Evolutionary conservation across 2,113 vertebrate genomes (phyloP), one percentile per base, ranked within the genome.

Genomic region (Gila orcuttii): DNA sequence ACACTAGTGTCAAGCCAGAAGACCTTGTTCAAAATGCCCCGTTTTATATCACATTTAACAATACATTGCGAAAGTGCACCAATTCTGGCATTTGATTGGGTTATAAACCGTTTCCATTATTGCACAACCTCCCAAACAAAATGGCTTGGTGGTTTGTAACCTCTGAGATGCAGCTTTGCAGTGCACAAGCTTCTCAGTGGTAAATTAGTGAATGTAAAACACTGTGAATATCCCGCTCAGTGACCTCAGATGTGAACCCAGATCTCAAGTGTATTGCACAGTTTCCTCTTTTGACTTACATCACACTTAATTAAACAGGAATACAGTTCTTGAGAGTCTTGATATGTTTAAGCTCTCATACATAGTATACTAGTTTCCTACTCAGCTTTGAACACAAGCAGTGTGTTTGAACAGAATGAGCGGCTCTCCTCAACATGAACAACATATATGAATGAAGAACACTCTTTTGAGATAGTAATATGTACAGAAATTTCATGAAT

Each of bases 201-300:
- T 81, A 50, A 66, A 66, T 64, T 19, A 50, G 39, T 39, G 39
- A 39, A 1, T 39, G 39, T 39, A 7, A 39, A 10, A 8, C 25
- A 17, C 15, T 45, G 75, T 3, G 39, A 25, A 79, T 39, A 6
- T 28, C 59, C 36, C 77, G 23, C 57, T 42, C 6, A 39, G 33
- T 79, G 31, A 78, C 21, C 50, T 66, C 15, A 1, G 21, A 62
- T 55, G 11, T 33, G 62, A 39, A 25, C 31, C 31, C 76, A 77
- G 17, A 39, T 69, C 80, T 84, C 75, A 42, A 60, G 57, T 68
- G 25, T 33, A 57, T 62, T 80, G 78, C 66, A 81, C 36, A 81
- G 47, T 55, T 84, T 86, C 76, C 81, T 84, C 33, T 73, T 69
- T 39, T 76, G 50, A 50, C 86, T 86, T 78, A 66, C 47, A 36